Evolutionary conservation across 1,140 invertebrate genomes (phyloP).

Genomic region (Triops longicaudatus): DNA sequence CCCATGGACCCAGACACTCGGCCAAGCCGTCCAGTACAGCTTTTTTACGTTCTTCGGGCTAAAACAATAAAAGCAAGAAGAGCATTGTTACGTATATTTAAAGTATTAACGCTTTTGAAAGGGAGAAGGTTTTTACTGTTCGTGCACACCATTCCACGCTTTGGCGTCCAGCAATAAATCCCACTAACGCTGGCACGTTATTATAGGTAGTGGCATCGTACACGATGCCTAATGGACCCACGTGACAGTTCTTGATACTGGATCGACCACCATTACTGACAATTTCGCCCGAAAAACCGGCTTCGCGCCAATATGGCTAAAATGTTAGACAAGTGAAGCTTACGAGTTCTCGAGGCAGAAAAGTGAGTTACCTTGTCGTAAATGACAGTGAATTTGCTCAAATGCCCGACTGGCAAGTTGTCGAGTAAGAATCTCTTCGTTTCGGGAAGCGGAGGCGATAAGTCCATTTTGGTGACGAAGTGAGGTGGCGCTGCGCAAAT

Average conservation of each 20-base stretch:
- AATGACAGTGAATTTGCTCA: slow-evolving; percentile 41
- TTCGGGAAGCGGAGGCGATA: slow-evolving; percentile 37
- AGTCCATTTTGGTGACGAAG: slow-evolving; percentile 35
- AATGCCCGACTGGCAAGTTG: slow-evolving; percentile 38
- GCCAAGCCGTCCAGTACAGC: slow-evolving; percentile 40
- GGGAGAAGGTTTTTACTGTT: slow-evolving; percentile 29
- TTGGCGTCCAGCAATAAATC: slow-evolving; percentile 40
- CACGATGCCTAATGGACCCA: slow-evolving; percentile 39
- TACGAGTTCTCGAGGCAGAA: neutral
- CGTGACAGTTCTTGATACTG: slow-evolving; percentile 32
- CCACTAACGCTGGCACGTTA: slow-evolving; percentile 40
- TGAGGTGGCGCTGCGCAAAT: slow-evolving; percentile 31
- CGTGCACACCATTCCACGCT: slow-evolving; percentile 34
- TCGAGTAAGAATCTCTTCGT: slow-evolving; percentile 36
- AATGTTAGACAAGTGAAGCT: slow-evolving; percentile 13
- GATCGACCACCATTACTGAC: slow-evolving; percentile 39
- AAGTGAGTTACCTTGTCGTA: slow-evolving; percentile 37
- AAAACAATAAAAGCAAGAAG: slow-evolving; percentile 14
- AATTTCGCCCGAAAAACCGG: slow-evolving; percentile 41
- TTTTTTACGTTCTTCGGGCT: slow-evolving; percentile 34
- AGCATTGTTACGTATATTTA: slow-evolving; percentile 27
- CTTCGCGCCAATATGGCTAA: slow-evolving; percentile 41
- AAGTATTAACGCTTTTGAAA: slow-evolving; percentile 23
- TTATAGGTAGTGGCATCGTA: slow-evolving; percentile 41
- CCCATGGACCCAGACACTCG: slow-evolving; percentile 37